phyloP scores from a whole-genome alignment of 1,140 invertebrate genomes.

The Atta cephalotes region DNA sequence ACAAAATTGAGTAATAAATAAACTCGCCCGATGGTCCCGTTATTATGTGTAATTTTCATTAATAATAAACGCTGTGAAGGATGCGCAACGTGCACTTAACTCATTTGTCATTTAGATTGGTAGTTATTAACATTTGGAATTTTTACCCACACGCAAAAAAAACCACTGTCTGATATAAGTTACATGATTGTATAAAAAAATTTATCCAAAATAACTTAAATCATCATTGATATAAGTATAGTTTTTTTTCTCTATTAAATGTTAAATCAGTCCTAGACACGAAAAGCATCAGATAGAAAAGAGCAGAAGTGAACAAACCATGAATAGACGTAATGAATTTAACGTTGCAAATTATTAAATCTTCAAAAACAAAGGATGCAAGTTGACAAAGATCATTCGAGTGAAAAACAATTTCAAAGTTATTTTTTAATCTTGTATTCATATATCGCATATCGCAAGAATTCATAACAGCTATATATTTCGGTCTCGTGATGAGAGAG shows the following conservation, averaged over 20 bases:
- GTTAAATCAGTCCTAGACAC: not conserved
- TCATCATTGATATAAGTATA: not conserved
- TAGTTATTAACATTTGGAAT: slow-evolving; percentile 69
- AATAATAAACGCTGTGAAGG: slow-evolving; percentile 20
- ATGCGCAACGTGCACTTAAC: slow-evolving; percentile 35
- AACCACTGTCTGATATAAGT: slow-evolving; percentile 53
- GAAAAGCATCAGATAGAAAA: not conserved
- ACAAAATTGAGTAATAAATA: slow-evolving; percentile 26
- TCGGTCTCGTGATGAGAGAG: not conserved
- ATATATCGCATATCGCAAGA: not conserved
- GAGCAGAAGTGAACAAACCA: not conserved
- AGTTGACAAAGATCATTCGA: not conserved
- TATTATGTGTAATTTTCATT: slow-evolving; percentile 45
- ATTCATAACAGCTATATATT: not conserved
- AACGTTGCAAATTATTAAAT: not conserved
- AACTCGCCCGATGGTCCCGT: not conserved
- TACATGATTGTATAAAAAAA: slow-evolving; percentile 17
- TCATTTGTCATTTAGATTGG: slow-evolving; percentile 46
- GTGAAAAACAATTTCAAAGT: not conserved
- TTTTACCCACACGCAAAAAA: slow-evolving; percentile 1
- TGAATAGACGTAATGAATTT: no score
- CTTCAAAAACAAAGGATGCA: not conserved
- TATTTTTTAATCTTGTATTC: not conserved
- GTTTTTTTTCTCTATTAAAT: not conserved
- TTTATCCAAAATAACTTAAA: slow-evolving; percentile 11